Percentiles rank a stretch among this genome's conserved stretches.
phyloP scores from a whole-genome alignment of 2,888 invertebrate genomes.

The Sarcophaga rosellei region DNA sequence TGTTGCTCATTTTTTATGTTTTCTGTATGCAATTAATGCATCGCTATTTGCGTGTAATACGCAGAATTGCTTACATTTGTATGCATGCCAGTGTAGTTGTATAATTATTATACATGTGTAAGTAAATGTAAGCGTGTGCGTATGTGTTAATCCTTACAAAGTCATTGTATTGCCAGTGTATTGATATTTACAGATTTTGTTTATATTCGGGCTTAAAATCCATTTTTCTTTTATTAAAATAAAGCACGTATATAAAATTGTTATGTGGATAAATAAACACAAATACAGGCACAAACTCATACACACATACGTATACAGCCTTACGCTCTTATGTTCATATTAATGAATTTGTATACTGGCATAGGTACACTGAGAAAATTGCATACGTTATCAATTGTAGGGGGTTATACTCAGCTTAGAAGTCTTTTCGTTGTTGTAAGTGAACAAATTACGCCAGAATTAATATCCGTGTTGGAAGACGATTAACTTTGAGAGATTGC shows the following conservation, averaged over 20 bases:
- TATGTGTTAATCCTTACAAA: conserved; percentile 34
- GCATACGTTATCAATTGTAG: too few relatives aligned
- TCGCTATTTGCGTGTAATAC: not conserved
- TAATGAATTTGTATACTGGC: too few relatives aligned
- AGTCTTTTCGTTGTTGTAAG: too few relatives aligned
- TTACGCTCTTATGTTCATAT: too few relatives aligned
- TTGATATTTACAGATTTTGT: not conserved
- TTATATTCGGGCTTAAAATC: conserved; percentile 23
- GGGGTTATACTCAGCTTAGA: too few relatives aligned
- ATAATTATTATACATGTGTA: not conserved
- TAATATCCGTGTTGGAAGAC: too few relatives aligned
- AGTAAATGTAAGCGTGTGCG: not conserved
- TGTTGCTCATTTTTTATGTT: not conserved
- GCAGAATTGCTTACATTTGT: not conserved
- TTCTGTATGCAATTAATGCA: too few relatives aligned
- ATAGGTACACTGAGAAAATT: too few relatives aligned
- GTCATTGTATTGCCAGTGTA: conserved; percentile 32
- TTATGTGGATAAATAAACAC: conserved; percentile 32
- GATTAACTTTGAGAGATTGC: too few relatives aligned
- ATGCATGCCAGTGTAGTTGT: not conserved
- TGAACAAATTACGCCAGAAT: too few relatives aligned
- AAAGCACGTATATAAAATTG: conserved; percentile 26
- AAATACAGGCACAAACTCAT: not conserved
- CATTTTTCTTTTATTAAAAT: conserved; percentile 29
- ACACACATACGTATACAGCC: not conserved